Evolutionary conservation across 92 coral and sea anemone species (phyloP), one percentile per base, ranked within the genome.

Genomic region (Porites evermanni): DNA sequence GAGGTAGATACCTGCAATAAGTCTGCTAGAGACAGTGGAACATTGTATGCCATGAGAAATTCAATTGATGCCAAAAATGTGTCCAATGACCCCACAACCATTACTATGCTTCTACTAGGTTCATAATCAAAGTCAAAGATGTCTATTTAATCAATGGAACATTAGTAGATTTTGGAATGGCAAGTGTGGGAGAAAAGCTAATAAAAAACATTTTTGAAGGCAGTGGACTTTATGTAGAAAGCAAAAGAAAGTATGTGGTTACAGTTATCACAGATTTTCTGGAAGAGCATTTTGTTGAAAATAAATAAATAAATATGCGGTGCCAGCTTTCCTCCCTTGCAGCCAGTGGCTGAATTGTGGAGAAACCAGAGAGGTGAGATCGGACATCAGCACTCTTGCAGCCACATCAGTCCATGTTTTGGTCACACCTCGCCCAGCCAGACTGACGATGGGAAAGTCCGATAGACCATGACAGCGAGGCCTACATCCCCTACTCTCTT

Each of bases 41-140:
- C 96, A 58, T 73, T 90, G 12, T 81, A 88, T 81, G 92, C 88
- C 16, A 79, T 71, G 0, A 38, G 91, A 52, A 93, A 93, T 58
- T 75, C 85, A 10, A 88, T 93, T 70, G 87, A 90, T 77, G 96
- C 96, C 7, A 71, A 93, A 72, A 93, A 84, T 87, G 93, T 90
- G 26, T 23, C 90, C 16, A 20, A 70, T 16, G 91, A 88, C 26
- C 96, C 94, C 90, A 90, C 86, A 88, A 71, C 70, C 74, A 69
- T 44, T 90, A 67, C 21, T 90, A 90, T 78, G 94, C 96, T 54
- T 77, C 88, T 16, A 66, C 89, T 76, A 94, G 91, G 74, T 93
- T 93, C 32, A 12, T 88, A 7, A 32, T 90, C 85, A 93, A 93
- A 69, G 87, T 81, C n/a, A 29, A 67, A 1, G 84, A 81, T 78